Conservation (phyloP, 35 echinoderm and acorn worm genomes). For the Diadema setosum region DNA sequence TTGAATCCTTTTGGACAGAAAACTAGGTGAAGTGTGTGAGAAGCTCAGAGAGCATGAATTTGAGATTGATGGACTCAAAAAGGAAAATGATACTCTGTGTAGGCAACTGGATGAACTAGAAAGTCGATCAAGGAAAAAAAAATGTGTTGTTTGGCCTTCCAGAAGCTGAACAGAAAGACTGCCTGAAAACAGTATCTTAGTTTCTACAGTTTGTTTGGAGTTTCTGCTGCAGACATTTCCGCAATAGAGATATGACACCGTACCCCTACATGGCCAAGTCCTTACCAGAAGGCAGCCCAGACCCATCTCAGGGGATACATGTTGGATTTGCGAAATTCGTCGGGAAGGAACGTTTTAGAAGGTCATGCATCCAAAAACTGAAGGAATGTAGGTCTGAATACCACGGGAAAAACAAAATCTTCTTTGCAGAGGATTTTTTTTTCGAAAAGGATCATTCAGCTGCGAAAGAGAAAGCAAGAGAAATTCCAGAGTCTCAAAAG, state of each 20-base stretch:
- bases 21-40: too few relatives aligned
- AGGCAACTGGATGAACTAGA: neutral
- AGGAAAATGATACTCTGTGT: neutral
- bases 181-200: neutral
- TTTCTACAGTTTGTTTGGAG: neutral
- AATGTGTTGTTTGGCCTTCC: neutral
- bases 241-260: neutral
- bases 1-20: too few relatives aligned
- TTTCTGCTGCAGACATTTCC: neutral
- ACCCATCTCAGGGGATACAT: neutral
- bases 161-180: neutral
- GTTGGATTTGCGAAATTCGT: neutral
- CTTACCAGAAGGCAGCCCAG: neutral
- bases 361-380: neutral
- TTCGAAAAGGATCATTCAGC: neutral
- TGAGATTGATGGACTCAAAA: neutral
- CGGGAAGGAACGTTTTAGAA: neutral
- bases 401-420: too few relatives aligned
- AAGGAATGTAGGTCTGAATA: neutral
- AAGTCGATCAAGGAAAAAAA: neutral
- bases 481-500: neutral
- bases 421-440: neutral
- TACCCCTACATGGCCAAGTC: neutral
- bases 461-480: neutral
- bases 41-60: too few relatives aligned